Percentiles rank a stretch among this genome's conserved stretches.
phyloP scores from a whole-genome alignment of 2,113 vertebrate genomes.

The Nipponia nippon region DNA sequence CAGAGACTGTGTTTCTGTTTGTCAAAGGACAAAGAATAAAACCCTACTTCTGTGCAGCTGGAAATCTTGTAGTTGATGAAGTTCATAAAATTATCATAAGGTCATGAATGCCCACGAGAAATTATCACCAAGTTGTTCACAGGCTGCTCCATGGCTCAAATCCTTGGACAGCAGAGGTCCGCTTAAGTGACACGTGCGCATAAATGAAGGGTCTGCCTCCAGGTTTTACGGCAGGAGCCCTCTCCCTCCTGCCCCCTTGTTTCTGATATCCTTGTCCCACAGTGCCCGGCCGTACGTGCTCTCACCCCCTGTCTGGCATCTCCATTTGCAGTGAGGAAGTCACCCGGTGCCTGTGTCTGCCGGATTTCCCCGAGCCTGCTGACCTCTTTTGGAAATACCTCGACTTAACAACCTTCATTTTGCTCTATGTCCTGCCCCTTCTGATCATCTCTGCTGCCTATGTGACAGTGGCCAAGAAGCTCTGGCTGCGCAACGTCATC shows the following conservation, averaged over 20 bases:
- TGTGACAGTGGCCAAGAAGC: slow-evolving; percentile 82
- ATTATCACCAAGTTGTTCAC: not conserved
- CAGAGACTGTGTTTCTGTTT: not conserved
- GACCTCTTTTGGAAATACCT: slow-evolving; percentile 94
- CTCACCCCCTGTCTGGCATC: not conserved
- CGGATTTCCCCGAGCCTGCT: slow-evolving; percentile 90
- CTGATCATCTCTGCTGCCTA: slow-evolving; percentile 88
- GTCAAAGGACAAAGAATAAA: not conserved
- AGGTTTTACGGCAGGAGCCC: not conserved
- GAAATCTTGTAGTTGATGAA: not conserved
- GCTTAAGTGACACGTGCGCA: not conserved
- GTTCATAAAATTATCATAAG: not conserved
- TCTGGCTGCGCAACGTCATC: slow-evolving; percentile 87
- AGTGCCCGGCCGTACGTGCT: accelerated
- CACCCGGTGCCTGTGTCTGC: slow-evolving; percentile 86
- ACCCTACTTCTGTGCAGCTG: not conserved
- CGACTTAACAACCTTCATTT: slow-evolving; percentile 86
- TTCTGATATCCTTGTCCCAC: accelerated
- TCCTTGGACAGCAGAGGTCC: not conserved
- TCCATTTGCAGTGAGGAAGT: slow-evolving; percentile 75
- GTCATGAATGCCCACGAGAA: not conserved
- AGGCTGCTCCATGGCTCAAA: not conserved
- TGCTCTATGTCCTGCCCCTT: slow-evolving; percentile 90
- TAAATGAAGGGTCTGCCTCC: not conserved
- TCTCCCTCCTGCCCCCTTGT: not conserved